Evolutionary conservation across 2,797 vertebrate species (phyloP), one percentile per base, ranked within the genome.

Genomic region (Lithobates pipiens): DNA sequence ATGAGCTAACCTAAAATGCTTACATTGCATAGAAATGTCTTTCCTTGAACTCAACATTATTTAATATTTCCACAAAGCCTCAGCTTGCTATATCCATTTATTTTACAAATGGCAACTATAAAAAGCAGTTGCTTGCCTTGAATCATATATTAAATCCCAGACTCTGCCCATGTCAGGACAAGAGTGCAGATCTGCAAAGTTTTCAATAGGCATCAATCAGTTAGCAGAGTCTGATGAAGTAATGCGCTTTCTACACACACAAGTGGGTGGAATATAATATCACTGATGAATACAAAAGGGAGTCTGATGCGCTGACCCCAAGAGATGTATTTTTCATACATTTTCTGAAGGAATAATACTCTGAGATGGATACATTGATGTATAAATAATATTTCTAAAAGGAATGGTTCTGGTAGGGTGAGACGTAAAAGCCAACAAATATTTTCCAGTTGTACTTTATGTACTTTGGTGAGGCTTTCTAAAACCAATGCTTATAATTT

Each of bases 21-120:
- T 76, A 76, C 72, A 34, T 76, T 75, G 79, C 72, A 68, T 74
- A 69, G 42, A 75, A 3, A 76, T 80, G 23, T 81, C 77, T 80
- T 27, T 42, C 71, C 61, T 80, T 71, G 71, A 76, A 76, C 72
- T 81, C 34, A 36, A 10, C 44, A 39, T 76, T 57, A 81, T 67
- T 44, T 80, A 80, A 61, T 81, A 70, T 85, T 85, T 76, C 29
- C 63, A 27, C 77, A 85, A 81, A 57, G 39, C 67, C 34, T 70
- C 4, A 10, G 11, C 69, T 74, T 69, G 71, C 65, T 57, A 18
- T 80, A 76, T 44, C 46, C 67, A 85, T 85, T 76, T 81, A 69
- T 85, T 80, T 85, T 70, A 36, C 44, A 85, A 54, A 76, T 76
- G 46, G 44, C 65, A n/a, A 39, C 61, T 4, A 69, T 80, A 85